phyloP scores from a whole-genome alignment of 1,140 invertebrate species.

The Polypedilum pembai region DNA sequence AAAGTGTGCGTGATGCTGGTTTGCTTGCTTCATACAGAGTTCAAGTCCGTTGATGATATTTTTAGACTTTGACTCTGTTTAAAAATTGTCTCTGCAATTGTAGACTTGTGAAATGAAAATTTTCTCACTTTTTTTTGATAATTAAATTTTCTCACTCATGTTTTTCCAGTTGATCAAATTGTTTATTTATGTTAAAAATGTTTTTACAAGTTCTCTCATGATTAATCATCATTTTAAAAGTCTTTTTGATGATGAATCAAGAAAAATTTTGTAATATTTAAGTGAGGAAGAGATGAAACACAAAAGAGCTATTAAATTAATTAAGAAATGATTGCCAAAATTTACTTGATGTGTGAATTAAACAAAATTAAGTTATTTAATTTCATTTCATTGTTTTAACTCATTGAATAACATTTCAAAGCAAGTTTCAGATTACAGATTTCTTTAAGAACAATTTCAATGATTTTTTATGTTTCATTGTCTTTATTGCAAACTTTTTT shows the following conservation, averaged over 20 bases:
- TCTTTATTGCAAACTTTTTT: no score
- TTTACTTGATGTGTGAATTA: background rate
- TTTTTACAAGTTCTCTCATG: background rate
- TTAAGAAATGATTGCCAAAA: conserved; percentile 10
- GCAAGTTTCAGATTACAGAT: background rate
- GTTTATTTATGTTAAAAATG: background rate
- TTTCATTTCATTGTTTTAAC: no score
- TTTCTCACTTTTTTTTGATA: background rate
- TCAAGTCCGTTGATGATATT: conserved; percentile 17
- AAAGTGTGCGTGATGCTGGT: background rate
- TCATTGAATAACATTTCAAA: background rate
- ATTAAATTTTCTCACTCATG: background rate
- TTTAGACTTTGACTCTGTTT: background rate
- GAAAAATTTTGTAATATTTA: no score
- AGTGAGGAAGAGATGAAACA: no score
- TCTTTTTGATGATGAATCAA: no score
- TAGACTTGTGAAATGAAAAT: background rate
- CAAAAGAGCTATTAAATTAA: background rate
- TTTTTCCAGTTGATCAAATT: background rate
- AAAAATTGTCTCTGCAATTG: conserved; percentile 15
- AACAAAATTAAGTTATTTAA: background rate
- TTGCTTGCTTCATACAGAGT: conserved; percentile 4
- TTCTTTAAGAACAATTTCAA: background rate
- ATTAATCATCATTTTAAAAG: no score
- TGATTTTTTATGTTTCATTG: background rate